These are phyloP conservation scores for Pararge aegeria DNA, from an alignment of 1,140 invertebrate species.

Conservation along the genomic window DNA sequence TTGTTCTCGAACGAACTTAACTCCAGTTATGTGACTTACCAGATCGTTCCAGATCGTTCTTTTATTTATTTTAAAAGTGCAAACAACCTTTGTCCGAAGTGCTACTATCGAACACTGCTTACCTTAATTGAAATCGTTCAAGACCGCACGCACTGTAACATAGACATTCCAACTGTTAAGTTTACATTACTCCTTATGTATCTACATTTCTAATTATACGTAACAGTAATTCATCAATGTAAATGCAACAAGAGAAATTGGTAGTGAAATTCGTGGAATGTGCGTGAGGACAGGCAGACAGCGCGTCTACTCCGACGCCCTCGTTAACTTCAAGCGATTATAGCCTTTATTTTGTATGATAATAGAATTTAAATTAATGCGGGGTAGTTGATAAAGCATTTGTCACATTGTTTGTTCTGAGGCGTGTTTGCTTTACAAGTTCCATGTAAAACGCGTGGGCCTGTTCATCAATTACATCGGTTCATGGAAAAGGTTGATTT, in stretches of 20 bases:
- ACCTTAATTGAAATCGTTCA: not conserved
- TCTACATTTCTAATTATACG: not conserved
- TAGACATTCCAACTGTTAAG: constrained; percentile 21
- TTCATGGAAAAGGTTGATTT: constrained; percentile 16
- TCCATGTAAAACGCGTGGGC: constrained; percentile 23
- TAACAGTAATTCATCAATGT: constrained; percentile 17
- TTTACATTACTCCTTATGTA: constrained; percentile 18
- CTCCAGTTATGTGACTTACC: too few relatives aligned
- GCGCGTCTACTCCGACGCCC: constrained; percentile 33
- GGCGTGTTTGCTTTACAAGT: constrained; percentile 26
- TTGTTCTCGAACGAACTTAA: too few relatives aligned
- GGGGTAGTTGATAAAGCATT: constrained; percentile 7
- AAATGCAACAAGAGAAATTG: constrained; percentile 23
- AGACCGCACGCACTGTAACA: not conserved
- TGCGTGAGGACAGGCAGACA: constrained; percentile 32
- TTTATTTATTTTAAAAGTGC: constrained; percentile 27
- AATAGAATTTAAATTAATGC: constrained; percentile 18
- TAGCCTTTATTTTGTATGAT: constrained; percentile 17
- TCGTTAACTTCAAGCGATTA: not conserved
- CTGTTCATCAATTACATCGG: constrained; percentile 9
- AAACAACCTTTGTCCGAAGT: constrained; percentile 14
- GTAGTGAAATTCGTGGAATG: constrained; percentile 17
- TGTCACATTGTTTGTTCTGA: constrained; percentile 25
- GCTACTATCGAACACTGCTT: not conserved
- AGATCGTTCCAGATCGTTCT: not conserved